Conservation (phyloP, 2,797 vertebrate species). For the Sebastes kiyomatsui region DNA sequence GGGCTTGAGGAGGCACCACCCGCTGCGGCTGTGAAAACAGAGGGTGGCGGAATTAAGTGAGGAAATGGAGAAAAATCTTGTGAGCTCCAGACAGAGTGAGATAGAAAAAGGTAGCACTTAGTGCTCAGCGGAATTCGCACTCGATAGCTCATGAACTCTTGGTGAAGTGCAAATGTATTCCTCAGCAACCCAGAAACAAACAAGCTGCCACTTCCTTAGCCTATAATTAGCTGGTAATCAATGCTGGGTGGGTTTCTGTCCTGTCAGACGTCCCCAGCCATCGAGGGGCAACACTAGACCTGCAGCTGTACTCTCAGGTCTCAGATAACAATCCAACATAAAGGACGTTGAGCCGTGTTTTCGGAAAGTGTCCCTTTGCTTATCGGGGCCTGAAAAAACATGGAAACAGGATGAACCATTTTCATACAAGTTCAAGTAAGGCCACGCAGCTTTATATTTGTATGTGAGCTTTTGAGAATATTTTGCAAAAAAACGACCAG, state of each 20-base stretch:
- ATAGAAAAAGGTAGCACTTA: slow-evolving; percentile 75
- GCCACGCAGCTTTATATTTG: background rate
- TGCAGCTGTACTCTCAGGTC: slow-evolving; percentile 56
- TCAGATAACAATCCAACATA: slow-evolving; percentile 63
- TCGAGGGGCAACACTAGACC: slow-evolving; percentile 64
- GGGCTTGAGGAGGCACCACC: slow-evolving; percentile 78
- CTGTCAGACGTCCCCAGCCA: slow-evolving; percentile 59
- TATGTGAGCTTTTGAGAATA: background rate
- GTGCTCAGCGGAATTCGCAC: slow-evolving; percentile 82
- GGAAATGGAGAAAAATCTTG: slow-evolving; percentile 61
- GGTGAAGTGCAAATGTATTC: slow-evolving; percentile 87
- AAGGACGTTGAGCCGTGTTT: slow-evolving; percentile 38
- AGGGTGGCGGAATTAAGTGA: slow-evolving; percentile 75
- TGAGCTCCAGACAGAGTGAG: slow-evolving; percentile 51
- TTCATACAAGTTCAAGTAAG: background rate
- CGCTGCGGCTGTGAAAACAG: slow-evolving; percentile 78
- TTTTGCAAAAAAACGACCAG: accelerated
- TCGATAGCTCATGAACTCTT: slow-evolving; percentile 76
- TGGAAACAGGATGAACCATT: background rate
- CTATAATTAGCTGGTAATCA: slow-evolving; percentile 87
- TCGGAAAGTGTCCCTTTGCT: slow-evolving; percentile 13
- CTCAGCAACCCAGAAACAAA: slow-evolving; percentile 84
- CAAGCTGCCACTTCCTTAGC: slow-evolving; percentile 84
- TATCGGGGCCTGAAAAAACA: slow-evolving; percentile 8
- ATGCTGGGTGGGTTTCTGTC: slow-evolving; percentile 77